Percentiles rank a stretch among this genome's conserved stretches.
Conservation (phyloP, 2,113 vertebrate species). For the Coreoperca whiteheadi region DNA sequence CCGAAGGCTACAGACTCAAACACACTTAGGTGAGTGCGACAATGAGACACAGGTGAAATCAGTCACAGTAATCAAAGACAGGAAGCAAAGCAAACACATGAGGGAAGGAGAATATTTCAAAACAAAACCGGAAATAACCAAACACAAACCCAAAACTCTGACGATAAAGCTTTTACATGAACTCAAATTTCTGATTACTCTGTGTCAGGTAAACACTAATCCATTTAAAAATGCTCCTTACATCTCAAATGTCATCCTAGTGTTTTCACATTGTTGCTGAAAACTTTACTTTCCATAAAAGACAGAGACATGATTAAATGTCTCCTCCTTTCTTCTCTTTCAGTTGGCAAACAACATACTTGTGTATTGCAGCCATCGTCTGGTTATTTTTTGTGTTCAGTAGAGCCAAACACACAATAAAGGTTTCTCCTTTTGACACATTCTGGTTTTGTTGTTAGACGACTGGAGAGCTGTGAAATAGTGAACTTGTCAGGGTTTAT, state of each 20-base stretch:
- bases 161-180: neutral
- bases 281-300: neutral
- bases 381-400: neutral
- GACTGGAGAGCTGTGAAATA: neutral
- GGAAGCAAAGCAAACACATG: no score
- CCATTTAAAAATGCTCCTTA: neutral
- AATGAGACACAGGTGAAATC: no score
- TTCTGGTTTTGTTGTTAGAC: neutral
- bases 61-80: no score
- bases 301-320: neutral
- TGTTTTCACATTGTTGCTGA: neutral
- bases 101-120: no score
- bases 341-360: neutral
- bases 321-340: neutral
- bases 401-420: neutral
- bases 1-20: no score
- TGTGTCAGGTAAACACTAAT: neutral
- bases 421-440: neutral
- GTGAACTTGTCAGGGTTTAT: neutral
- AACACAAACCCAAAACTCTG: no score
- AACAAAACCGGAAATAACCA: no score
- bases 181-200: neutral
- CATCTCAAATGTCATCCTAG: neutral
- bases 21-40: no score
- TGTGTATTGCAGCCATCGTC: neutral